phyloP scores from a whole-genome alignment of 2,888 invertebrate species.

The Heteromyza rotundicornis region DNA sequence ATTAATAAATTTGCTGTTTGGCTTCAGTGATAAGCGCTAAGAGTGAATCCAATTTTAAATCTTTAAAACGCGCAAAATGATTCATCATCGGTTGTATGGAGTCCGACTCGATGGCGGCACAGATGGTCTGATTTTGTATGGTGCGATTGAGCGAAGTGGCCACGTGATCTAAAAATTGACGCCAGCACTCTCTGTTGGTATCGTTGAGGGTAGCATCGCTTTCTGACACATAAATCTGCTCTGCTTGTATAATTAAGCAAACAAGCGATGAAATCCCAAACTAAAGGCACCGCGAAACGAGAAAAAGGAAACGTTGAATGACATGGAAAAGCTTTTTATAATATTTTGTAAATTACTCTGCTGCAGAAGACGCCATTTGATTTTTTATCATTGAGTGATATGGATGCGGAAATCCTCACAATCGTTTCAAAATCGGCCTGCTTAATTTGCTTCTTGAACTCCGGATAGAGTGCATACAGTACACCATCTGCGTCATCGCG shows the following conservation, averaged over 20 bases:
- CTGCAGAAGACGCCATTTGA: slow-evolving; percentile 58
- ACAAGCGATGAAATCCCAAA: slow-evolving; percentile 61
- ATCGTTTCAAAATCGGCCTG: slow-evolving; percentile 56
- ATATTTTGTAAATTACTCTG: slow-evolving; percentile 47
- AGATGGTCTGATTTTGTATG: slow-evolving; percentile 60
- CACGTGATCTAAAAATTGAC: slow-evolving; percentile 55
- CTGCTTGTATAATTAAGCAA: slow-evolving; percentile 56
- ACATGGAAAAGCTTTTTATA: not conserved
- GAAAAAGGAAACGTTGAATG: too few species aligned
- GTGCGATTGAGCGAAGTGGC: slow-evolving; percentile 58
- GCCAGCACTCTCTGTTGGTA: slow-evolving; percentile 52
- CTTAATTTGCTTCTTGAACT: slow-evolving; percentile 58
- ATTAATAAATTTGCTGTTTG: slow-evolving; percentile 58
- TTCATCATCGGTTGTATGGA: slow-evolving; percentile 60
- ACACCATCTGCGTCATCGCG: slow-evolving; percentile 59
- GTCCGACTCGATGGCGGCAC: slow-evolving; percentile 61
- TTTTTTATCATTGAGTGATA: slow-evolving; percentile 57
- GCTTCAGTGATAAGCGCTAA: slow-evolving; percentile 60
- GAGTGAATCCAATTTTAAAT: slow-evolving; percentile 59
- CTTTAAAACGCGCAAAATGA: slow-evolving; percentile 60
- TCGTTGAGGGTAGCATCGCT: slow-evolving; percentile 44
- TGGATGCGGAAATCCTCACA: slow-evolving; percentile 52
- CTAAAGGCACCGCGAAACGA: too few species aligned
- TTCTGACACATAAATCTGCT: slow-evolving; percentile 51
- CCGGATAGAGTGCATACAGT: slow-evolving; percentile 57